Percentiles rank a stretch among this genome's conserved stretches.
Evolutionary conservation across 2,113 vertebrate species (phyloP).

Genomic region (Rhabdomys dilectus): DNA sequence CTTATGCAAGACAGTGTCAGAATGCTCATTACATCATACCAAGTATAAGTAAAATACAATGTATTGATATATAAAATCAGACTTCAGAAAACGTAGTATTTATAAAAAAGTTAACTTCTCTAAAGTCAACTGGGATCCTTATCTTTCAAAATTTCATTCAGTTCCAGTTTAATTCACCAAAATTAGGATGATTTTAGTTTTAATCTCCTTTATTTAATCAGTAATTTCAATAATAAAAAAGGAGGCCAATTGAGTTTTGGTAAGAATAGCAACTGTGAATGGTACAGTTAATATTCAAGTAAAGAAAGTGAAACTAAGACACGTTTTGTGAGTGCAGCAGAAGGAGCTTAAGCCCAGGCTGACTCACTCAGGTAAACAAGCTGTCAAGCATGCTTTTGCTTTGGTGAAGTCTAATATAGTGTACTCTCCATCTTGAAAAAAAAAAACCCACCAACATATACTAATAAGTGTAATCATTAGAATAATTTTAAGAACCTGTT

Average conservation of each 20-base stretch:
- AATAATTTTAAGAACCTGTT: neutral
- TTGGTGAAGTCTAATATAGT: neutral
- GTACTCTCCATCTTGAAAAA: neutral
- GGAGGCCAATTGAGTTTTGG: neutral
- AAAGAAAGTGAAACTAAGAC: neutral
- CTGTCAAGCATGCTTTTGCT: neutral
- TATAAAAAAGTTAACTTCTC: neutral
- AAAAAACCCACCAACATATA: neutral
- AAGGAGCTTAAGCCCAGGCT: neutral
- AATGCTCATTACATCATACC: neutral
- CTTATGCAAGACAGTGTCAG: neutral
- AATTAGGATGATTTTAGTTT: slow-evolving; percentile 8
- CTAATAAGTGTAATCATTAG: neutral
- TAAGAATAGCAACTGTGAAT: neutral
- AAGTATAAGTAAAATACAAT: neutral
- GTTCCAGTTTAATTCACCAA: neutral
- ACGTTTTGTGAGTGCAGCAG: neutral
- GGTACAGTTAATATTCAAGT: neutral
- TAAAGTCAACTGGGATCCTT: neutral
- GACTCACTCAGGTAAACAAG: neutral
- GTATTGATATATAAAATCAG: neutral
- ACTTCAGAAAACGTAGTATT: neutral
- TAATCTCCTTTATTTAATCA: neutral
- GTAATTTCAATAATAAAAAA: neutral
- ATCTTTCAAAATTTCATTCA: slow-evolving; percentile 1